A percentile compares a stretch with the other conserved stretches of the same genome.
These are phyloP conservation scores for Caerostris darwini DNA, from an alignment of 1,140 invertebrate genomes.

Conservation along the genomic window DNA sequence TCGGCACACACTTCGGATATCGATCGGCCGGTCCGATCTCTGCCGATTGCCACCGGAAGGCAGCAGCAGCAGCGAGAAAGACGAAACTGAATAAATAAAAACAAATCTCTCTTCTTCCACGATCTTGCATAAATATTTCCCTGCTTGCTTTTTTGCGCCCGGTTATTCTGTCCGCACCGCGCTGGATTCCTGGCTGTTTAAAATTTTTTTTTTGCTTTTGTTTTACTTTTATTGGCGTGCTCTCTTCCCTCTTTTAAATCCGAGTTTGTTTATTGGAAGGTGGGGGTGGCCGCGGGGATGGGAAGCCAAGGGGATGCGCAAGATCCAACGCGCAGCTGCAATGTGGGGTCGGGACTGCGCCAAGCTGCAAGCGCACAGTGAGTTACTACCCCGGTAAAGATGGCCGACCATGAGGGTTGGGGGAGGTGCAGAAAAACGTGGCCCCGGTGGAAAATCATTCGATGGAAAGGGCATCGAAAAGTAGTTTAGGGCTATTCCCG, in stretches of 20 bases:
- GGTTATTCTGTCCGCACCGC: not conserved
- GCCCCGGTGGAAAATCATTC: constrained; percentile 30
- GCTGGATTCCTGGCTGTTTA: not conserved
- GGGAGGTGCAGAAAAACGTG: constrained; percentile 54
- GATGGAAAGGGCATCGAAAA: constrained; percentile 6
- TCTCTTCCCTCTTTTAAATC: constrained; percentile 18
- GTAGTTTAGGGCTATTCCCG: not conserved
- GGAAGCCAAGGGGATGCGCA: constrained; percentile 37
- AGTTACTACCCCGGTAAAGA: constrained; percentile 58
- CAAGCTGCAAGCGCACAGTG: constrained; percentile 67
- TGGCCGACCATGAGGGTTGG: not conserved
- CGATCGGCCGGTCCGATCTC: constrained; percentile 7
- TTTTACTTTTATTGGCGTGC: constrained; percentile 1
- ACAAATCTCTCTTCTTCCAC: not conserved
- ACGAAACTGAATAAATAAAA: not conserved
- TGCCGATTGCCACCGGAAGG: not conserved
- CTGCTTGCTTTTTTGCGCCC: not conserved
- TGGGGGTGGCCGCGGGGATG: not conserved
- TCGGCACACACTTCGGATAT: constrained; percentile 47
- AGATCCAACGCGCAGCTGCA: constrained; percentile 71
- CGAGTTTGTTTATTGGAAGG: constrained; percentile 65
- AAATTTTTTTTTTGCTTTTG: not conserved
- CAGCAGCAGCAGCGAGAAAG: not conserved
- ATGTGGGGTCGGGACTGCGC: constrained; percentile 72
- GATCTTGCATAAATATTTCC: constrained; percentile 27